Evolutionary conservation across 2,797 vertebrate species (phyloP), one percentile per base, ranked within the genome.

Genomic region (Peromyscus attwateri): DNA sequence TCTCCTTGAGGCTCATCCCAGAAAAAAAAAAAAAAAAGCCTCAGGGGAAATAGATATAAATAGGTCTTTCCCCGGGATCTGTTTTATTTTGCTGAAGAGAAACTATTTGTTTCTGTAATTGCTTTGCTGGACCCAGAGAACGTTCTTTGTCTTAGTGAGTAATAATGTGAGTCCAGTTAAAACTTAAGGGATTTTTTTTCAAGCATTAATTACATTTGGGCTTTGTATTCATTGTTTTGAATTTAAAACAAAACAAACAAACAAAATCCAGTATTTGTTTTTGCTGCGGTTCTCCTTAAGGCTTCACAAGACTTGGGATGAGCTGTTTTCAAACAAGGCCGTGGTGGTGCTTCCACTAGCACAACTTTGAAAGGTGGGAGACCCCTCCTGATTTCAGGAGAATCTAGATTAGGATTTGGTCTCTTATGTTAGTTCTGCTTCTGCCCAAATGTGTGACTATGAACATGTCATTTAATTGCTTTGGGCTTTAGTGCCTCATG

Each of bases 71-170:
- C 29, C 52, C 23, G 55, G 16, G 5, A 34, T 89, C 77, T 90
- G 55, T 82, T 95, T 97, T 89, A 89, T 96, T 97, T 97, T 95
- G 64, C 87, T 84, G 37, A 95, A 91, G 52, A 96, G 85, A 80
- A 90, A 87, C 27, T 96, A 76, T 97, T 97, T 97, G 90, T 92
- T 97, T 98, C 77, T 92, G 0, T 92, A 95, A 97, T 97, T 97
- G 81, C 70, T 97, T 93, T 94, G 82, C 77, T 83, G 73, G 57
- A 64, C 25, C 16, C 77, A 89, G 73, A 93, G 94, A 95, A 88
- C 83, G 29, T 91, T 94, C 37, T 90, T 93, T 82, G 49, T 93
- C 81, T 92, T 94, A 23, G 14, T 95, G 91, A 96, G 25, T 89
- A 95, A 97, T 94, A 91, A 97, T 94, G 91, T 87, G 49, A 92